These are phyloP conservation scores for Nemoura dubitans DNA, from an alignment of 2,888 invertebrate genomes.

Conservation along the genomic window DNA sequence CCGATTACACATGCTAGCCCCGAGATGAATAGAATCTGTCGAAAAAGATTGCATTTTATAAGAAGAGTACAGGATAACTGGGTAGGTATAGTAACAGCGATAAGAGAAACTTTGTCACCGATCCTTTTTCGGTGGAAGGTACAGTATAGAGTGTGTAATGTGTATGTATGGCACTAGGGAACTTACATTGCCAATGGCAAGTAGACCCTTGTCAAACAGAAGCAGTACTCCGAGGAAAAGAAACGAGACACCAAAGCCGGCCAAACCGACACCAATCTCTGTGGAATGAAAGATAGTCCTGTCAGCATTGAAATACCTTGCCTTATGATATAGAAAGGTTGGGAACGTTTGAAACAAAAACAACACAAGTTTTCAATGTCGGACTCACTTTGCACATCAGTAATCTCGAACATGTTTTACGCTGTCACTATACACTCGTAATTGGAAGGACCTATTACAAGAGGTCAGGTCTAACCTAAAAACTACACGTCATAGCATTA, in stretches of 20 bases:
- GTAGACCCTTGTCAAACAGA: slow-evolving; percentile 94
- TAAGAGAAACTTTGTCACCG: not conserved
- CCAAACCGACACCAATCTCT: slow-evolving; percentile 98
- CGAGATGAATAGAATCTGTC: slow-evolving; percentile 93
- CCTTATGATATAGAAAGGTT: not conserved
- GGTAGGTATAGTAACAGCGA: not conserved
- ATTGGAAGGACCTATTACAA: slow-evolving; percentile 1
- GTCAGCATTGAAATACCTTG: not conserved
- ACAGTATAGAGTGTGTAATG: no score
- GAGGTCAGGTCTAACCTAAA: slow-evolving; percentile 28
- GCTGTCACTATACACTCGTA: slow-evolving; percentile 1
- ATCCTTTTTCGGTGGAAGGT: no score
- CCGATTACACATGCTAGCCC: slow-evolving; percentile 97
- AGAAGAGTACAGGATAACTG: not conserved
- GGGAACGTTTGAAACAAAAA: not conserved
- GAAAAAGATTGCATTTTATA: slow-evolving; percentile 53
- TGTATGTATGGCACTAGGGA: no score
- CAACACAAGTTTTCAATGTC: not conserved
- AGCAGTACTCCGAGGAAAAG: slow-evolving; percentile 92
- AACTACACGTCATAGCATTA: slow-evolving; percentile 36
- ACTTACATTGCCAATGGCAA: slow-evolving; percentile 99
- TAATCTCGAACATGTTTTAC: slow-evolving; percentile 80
- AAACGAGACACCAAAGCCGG: slow-evolving; percentile 95
- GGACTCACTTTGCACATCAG: slow-evolving; percentile 83
- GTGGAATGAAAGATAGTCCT: slow-evolving; percentile 59